Evolutionary conservation across 1,140 invertebrate genomes (phyloP), one percentile per base, ranked within the genome.

Genomic region (Hycleus phaleratus): DNA sequence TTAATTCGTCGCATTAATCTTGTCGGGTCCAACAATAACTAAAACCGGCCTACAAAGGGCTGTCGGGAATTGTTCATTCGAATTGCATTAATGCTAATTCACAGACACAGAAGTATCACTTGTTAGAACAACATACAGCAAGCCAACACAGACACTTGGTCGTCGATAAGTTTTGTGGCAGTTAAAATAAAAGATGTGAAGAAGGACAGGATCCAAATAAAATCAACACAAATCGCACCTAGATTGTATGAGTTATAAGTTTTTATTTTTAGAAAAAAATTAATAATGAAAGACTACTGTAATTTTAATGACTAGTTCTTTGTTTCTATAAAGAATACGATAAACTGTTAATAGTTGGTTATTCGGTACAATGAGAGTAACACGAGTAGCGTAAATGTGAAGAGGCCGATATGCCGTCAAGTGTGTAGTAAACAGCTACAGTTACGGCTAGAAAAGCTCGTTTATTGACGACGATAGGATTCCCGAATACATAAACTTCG

Each of bases 11-110:
- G 54, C 54, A 56, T 56, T 49, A 47, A 56, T 56, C 54, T 56
- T 49, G 12, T 38, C 46, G 54, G 40, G 7, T 32, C 32, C 47
- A 45, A 46, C 54, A 25, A 56, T 49, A 56, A 56, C 54, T 49
- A 56, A 49, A 32, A 32, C 32, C 32, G 32, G 32, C 53, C 44
- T 56, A 56, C 54, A 56, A 56, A 56, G 47, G 54, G 54, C 54
- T 56, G 53, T 56, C 53, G 53, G 53, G 46, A 56, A 46, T 46
- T 43, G 32, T 43, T 46, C 38, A 40, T 39, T 48, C 46, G 54
- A 56, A 49, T 49, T 49, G 54, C 54, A 56, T 56, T 56, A 56
- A 56, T 56, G 54, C 54, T 56, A 56, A 56, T 56, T 56, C 54
- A 45, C 54, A 46, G 54, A 56, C 54, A 56, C 53, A 26, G 26